These are phyloP conservation scores for Paedocypris micromegethes DNA, from an alignment of 2,797 vertebrate genomes.

Conservation along the genomic window DNA sequence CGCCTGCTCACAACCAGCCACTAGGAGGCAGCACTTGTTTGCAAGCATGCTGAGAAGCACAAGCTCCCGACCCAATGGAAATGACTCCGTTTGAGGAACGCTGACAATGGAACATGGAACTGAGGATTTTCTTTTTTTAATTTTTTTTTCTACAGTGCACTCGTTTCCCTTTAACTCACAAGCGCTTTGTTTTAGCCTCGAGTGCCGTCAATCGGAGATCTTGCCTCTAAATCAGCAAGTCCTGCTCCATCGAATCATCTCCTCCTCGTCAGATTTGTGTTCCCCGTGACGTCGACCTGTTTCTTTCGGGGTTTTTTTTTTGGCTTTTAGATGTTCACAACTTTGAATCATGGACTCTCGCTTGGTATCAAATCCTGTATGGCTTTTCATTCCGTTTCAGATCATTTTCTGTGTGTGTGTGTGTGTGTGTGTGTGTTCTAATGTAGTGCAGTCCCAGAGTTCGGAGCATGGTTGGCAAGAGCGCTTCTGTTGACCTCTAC, in stretches of 20 bases:
- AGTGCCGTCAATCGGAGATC: slow-evolving; percentile 20
- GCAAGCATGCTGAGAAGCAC: slow-evolving; percentile 32
- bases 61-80: slow-evolving; percentile 33
- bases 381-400: slow-evolving; percentile 28
- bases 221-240: slow-evolving; percentile 2
- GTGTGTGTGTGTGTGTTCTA: slow-evolving; percentile 11
- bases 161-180: slow-evolving; percentile 10
- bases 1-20: slow-evolving; percentile 43
- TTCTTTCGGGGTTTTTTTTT: slow-evolving; percentile 2
- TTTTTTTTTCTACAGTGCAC: slow-evolving; percentile 28
- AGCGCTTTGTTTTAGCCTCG: neutral
- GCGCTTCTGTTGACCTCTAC: neutral
- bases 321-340: slow-evolving; percentile 10
- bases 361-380: neutral
- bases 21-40: slow-evolving; percentile 41
- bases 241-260: neutral
- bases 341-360: neutral
- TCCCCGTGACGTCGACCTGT: neutral
- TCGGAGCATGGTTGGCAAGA: slow-evolving; percentile 18
- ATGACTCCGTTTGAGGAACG: slow-evolving; percentile 18
- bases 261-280: neutral
- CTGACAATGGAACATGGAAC: slow-evolving; percentile 17
- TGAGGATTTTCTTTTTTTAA: neutral
- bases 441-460: slow-evolving; percentile 34
- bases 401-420: neutral